Evolutionary conservation across 1,140 invertebrate species (phyloP), one percentile per base, ranked within the genome.

Genomic region (Anagrus nilaparvatae): DNA sequence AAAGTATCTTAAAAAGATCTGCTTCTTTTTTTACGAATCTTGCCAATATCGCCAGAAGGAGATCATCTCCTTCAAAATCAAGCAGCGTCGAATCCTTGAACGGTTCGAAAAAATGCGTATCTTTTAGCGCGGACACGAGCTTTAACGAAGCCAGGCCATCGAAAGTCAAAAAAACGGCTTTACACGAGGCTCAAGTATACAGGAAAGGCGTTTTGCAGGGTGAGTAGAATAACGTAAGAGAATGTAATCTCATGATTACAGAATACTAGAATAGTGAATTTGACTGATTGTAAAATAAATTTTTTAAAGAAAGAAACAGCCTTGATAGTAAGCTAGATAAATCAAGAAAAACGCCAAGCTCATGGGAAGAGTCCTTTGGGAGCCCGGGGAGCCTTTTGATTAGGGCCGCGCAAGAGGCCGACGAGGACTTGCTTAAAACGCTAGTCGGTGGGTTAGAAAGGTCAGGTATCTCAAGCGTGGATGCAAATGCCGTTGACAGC

Each of bases 131-230:
- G 6, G 63, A 65, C 29, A 65, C 65, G 20, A 61, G 58, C 24
- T 65, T 65, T 36, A 54, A 59, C 27, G 54, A 55, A 19, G 55
- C 56, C 38, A 51, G 47, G 19, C 39, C 43, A 13, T 3, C 10
- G 20, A 21, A 13, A 31, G 19, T 1, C 46, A 35, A 49, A 44
- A 58, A 43, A 29, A 36, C 50, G 35, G 53, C 59, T 12, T 49
- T 64, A 5, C 65, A 68, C 60, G 65, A 67, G 46, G 56, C 52
- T n/a, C 63, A 57, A 42, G 51, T 63, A 16, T 67, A 67, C 21
- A 51, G 47, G 29, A 50, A 45, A 27, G 65, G 64, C 14, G 64
- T 65, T 5, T 50, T 65, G 16, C 58, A 60, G 56, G 64, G 64
- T 65, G 19, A 48, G 38, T 33, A 12, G 23, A 10, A 9, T 12